These are phyloP conservation scores for Enteromius unitaeniatus DNA, from an alignment of 2,797 vertebrate genomes.

Conservation along the genomic window DNA sequence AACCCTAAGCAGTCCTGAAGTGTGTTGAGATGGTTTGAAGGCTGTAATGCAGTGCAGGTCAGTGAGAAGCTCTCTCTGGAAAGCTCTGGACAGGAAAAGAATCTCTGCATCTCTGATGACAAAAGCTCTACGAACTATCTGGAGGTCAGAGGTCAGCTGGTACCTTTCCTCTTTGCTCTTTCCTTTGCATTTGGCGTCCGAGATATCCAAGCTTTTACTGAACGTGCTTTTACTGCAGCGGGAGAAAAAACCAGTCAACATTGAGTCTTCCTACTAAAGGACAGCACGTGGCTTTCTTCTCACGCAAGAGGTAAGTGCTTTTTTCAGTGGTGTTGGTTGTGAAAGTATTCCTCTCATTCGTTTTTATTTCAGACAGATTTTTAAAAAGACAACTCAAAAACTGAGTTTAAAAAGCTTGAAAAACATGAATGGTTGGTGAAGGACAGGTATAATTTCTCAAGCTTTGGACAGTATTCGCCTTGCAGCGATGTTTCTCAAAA, in stretches of 20 bases:
- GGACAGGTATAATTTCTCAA: not conserved
- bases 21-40: not conserved
- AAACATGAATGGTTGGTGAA: not conserved
- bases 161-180: constrained; percentile 97
- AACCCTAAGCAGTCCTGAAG: not conserved
- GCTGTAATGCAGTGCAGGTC: not conserved
- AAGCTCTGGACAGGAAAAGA: constrained; percentile 56
- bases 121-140: constrained; percentile 65
- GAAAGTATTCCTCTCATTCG: not conserved
- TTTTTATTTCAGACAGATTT: not conserved
- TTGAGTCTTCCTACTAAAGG: constrained; percentile 72
- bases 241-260: constrained; percentile 89
- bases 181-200: constrained; percentile 88
- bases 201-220: constrained; percentile 99
- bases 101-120: constrained; percentile 81
- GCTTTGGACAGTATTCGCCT: constrained; percentile 15
- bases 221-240: constrained; percentile 95
- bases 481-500: not conserved
- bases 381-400: not conserved
- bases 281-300: not conserved
- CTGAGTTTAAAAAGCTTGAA: not conserved
- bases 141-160: constrained; percentile 73
- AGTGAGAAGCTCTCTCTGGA: not conserved
- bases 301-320: not conserved
- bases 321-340: not conserved